Conservation (phyloP, 1,140 invertebrate genomes). For the Temnothorax longispinosus region DNA sequence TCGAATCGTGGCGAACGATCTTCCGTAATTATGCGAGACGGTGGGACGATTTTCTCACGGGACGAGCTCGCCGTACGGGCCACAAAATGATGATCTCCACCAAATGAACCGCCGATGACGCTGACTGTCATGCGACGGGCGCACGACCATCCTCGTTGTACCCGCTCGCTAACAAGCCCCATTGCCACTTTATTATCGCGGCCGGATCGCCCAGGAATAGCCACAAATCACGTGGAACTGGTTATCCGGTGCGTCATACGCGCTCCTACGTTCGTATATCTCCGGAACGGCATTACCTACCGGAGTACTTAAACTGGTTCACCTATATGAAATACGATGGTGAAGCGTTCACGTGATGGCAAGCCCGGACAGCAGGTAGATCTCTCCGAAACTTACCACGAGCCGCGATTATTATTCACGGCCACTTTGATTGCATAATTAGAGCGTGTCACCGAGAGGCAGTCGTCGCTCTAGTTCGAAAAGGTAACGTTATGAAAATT, state of each 20-base stretch:
- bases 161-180: constrained; percentile 77
- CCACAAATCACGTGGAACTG: constrained; percentile 78
- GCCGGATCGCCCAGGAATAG: constrained; percentile 75
- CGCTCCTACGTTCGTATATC: constrained; percentile 65
- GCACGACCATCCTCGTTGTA: constrained; percentile 65
- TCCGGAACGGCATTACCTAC: constrained; percentile 50
- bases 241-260: constrained; percentile 75
- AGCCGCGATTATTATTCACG: constrained; percentile 27
- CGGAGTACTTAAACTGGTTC: constrained; percentile 60
- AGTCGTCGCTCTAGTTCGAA: constrained; percentile 7
- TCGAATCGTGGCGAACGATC: constrained; percentile 42
- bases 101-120: constrained; percentile 66
- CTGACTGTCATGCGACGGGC: constrained; percentile 50
- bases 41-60: constrained; percentile 4
- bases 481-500: constrained; percentile 37
- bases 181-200: constrained; percentile 81
- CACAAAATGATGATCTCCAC: constrained; percentile 50
- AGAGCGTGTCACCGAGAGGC: constrained; percentile 22
- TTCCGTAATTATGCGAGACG: constrained; percentile 45
- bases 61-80: not conserved
- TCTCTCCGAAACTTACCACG: constrained; percentile 25
- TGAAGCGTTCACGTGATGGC: constrained; percentile 27
- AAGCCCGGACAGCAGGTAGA: constrained; percentile 36
- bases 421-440: constrained; percentile 39
- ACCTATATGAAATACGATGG: constrained; percentile 46